Evolutionary conservation across 2,113 vertebrate genomes (phyloP), one percentile per base, ranked within the genome.

Genomic region (Lagenorhynchus albirostris): DNA sequence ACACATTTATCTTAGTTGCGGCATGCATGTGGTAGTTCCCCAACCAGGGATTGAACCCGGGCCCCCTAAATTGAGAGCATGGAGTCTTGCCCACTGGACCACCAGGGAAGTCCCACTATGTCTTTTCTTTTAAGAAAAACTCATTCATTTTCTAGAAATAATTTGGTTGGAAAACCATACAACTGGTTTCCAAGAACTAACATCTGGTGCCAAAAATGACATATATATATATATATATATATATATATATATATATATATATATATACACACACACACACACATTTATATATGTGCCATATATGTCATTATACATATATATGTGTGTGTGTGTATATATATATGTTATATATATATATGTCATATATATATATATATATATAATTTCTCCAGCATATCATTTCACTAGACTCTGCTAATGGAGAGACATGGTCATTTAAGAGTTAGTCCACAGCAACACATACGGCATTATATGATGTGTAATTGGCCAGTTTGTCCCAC

Each of bases 121-220:
- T 50, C n/a, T 84, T 86, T 88, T 36, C n/a, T 77, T 79, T 84
- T 89, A 97, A 95, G 44, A 92, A 95, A 89, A 93, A 88, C n/a
- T 58, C 53, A 71, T 88, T 96, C 41, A 63, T 38, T 65, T 87
- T 94, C 84, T 87, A 89, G 82, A 95, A 95, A 62, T 91, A 82
- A 95, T 79, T 79, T 71, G n/a, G 50, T 85, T 67, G 70, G 63
- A 38, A 95, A 94, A 96, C 76, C 15, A 93, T 41, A 79, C 60
- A 71, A 84, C 25, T 94, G 86, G 50, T 91, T 95, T 95, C 77
- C n/a, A 93, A 65, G 38, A 25, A 91, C 47, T 58, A 85, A 81
- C 41, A 85, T 67, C 96, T 93, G 67, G 76, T 97, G 76, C 83
- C 96, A 70, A 85, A 97, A 95, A 79, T 41, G 79, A 65, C 53